Base-by-base conservation (phyloP, 2,113 vertebrate genomes). In the Helogale parvula region DNA sequence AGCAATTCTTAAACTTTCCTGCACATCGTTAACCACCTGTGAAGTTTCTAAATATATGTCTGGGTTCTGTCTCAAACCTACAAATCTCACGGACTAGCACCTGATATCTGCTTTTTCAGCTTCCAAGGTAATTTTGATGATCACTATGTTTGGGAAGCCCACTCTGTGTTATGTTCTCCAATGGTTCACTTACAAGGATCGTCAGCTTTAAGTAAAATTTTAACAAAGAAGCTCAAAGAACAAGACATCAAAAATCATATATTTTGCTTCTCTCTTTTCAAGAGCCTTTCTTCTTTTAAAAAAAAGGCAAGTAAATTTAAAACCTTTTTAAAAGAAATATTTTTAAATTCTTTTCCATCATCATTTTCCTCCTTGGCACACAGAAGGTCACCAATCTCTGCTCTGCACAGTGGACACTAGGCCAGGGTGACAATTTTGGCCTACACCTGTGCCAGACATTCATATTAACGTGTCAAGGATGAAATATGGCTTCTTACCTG, bases 141-240 rank as follows among this genome's bases (percentile, higher is more conserved):
- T 54, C 25, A 57, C 7, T 16, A 17, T 10, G 33, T 77, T 87
- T 57, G 45, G 47, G 81, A 45, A 94, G 3, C 17, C 16, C 25
- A 12, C 6, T 77, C 13, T 33, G 1, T 19, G 2, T 25, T 60
- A 13, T 54, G 25, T 82, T 86, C n/a, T 94, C 45, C 21, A 90
- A 60, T 9, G 35, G 69, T 47, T 94, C 47, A 47, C 14, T 85
- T n/a, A 65, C 4, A 15, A 71, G 45, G 57, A 47, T 7, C n/a
- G 14, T 86, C 31, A 72, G 66, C 33, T 81, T 95, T 89, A 71
- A 79, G 29, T 14, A 95, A 95, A 88, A 89, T 66, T 27, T 71
- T 29, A 92, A 54, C 33, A 86, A 47, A 63, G n/a, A 86, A 77
- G n/a, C 14, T 93, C 50, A 77, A 97, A 25, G 54, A 94, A 60